Evolutionary conservation across 2,888 invertebrate genomes (phyloP).

Genomic region (Leuctra nigra): DNA sequence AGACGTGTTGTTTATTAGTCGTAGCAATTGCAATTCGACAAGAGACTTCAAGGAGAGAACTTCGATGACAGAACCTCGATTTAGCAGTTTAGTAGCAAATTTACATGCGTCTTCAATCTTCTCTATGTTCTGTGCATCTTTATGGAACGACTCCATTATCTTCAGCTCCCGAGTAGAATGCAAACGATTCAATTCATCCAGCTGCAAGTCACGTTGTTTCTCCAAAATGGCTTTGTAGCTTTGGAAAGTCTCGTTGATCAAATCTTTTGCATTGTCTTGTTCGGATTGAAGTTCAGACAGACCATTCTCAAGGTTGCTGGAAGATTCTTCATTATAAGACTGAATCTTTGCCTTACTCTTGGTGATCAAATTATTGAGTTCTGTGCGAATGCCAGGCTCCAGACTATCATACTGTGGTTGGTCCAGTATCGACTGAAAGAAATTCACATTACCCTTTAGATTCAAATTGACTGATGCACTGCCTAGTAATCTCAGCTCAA

Average conservation of each 20-base stretch:
- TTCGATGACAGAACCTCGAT: slow-evolving; percentile 79
- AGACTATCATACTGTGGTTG: too few species aligned
- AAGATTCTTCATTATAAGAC: slow-evolving; percentile 69
- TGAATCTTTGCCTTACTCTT: slow-evolving; percentile 71
- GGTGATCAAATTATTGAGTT: slow-evolving; percentile 63
- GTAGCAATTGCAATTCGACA: slow-evolving; percentile 68
- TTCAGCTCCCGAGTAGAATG: slow-evolving; percentile 82
- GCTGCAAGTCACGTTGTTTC: slow-evolving; percentile 66
- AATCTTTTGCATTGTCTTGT: slow-evolving; percentile 74
- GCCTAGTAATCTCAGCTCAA: too few species aligned
- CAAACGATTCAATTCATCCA: slow-evolving; percentile 64
- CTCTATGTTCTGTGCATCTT: slow-evolving; percentile 75
- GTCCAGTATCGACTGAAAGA: too few species aligned
- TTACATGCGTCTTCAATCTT: slow-evolving; percentile 82
- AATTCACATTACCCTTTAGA: too few species aligned
- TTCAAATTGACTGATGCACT: too few species aligned
- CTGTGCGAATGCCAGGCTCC: slow-evolving; percentile 71
- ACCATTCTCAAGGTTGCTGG: slow-evolving; percentile 66
- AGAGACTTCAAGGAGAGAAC: slow-evolving; percentile 75
- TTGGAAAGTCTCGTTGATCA: slow-evolving; percentile 72
- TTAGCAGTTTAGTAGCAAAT: slow-evolving; percentile 73
- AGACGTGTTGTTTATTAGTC: slow-evolving; percentile 73
- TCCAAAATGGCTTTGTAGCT: slow-evolving; percentile 76
- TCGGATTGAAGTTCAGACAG: slow-evolving; percentile 82
- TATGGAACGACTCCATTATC: slow-evolving; percentile 82